Conservation (phyloP, 2,888 invertebrate genomes). For the Monoplex corrugatus region DNA sequence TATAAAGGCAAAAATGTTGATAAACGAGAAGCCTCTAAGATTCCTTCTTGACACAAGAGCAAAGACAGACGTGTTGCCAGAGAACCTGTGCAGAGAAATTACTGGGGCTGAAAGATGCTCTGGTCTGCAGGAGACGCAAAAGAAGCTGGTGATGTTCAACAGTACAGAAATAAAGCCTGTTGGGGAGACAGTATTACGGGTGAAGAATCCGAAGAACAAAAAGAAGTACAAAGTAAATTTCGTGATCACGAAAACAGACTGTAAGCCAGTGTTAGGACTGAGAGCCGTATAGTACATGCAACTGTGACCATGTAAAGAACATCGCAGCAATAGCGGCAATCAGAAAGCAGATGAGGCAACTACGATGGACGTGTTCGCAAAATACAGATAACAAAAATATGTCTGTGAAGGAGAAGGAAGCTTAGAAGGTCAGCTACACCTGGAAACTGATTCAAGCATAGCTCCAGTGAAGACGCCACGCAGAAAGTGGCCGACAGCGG, state of each 20-base stretch:
- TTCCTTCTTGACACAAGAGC: slow-evolving; percentile 29
- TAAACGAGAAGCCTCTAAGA: background rate
- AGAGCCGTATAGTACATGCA: slow-evolving; percentile 25
- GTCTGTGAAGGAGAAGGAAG: background rate
- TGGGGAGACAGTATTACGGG: background rate
- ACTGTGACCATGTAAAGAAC: background rate
- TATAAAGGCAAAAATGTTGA: background rate
- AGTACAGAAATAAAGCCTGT: slow-evolving; percentile 4
- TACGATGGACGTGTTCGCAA: background rate
- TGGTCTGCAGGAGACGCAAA: background rate
- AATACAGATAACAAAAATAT: too few species aligned
- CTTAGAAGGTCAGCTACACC: background rate
- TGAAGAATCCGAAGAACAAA: slow-evolving; percentile 17
- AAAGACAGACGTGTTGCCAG: background rate
- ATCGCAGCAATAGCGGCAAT: background rate
- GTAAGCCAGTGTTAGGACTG: background rate
- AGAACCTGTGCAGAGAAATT: slow-evolving; percentile 6
- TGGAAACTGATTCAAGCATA: background rate
- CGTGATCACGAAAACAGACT: background rate
- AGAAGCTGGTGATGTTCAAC: slow-evolving; percentile 19
- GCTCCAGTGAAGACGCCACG: slow-evolving; percentile 4
- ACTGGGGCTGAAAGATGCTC: slow-evolving; percentile 8
- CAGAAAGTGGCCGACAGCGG: background rate
- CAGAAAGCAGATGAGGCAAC: background rate
- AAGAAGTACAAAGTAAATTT: slow-evolving; percentile 20